Base-by-base conservation (phyloP, 2,797 vertebrate species). In the Microctenopoma lineatum region DNA sequence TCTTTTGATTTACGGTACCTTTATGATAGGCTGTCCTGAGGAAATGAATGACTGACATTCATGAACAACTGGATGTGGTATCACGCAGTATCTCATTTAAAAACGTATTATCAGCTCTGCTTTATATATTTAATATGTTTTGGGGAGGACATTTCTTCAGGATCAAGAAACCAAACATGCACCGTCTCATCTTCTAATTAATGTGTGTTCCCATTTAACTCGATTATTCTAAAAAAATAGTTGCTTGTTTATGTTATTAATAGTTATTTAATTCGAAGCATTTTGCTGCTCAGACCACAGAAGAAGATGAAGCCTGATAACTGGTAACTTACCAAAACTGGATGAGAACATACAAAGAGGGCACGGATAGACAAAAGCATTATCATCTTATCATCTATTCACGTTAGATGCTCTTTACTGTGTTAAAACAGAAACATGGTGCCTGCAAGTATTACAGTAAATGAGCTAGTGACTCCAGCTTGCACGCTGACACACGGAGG, bases 1-100 rank as follows among this genome's bases (percentile, higher is more conserved):
- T 26, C 39, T 62, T 42, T 75, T 60, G 59, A 75, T 59, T 71
- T 29, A 47, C 36, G 14, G n/a, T 10, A 10, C 14, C 42, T 25
- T 45, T 29, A 44, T 15, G 27, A 2, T 4, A 1, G 7, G 9
- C 46, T n/a, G 11, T 2, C 32, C 4, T 3, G 18, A 10, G 41
- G 42, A 42, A 45, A 46, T 36, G 12, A 10, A 25, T 12, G 4
- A 51, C 52, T 59, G 56, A 2, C 54, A 47, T 54, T 58, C 29
- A 39, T 13, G 34, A 9, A 21, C 21, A 9, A 21, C 21, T 21
- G 21, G 21, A 21, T 21, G 21, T 21, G 21, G 21, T 21, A 21
- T 21, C 21, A 21, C 21, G 2, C 21, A 21, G 21, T 21, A 21
- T 21, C 21, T 21, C 21, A 1, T 21, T 21, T 21, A 21, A n/a